A percentile compares a stretch with the other conserved stretches of the same genome.
These are phyloP conservation scores for Drosophila bocqueti DNA, from an alignment of 1,140 invertebrate genomes.

Conservation along the genomic window DNA sequence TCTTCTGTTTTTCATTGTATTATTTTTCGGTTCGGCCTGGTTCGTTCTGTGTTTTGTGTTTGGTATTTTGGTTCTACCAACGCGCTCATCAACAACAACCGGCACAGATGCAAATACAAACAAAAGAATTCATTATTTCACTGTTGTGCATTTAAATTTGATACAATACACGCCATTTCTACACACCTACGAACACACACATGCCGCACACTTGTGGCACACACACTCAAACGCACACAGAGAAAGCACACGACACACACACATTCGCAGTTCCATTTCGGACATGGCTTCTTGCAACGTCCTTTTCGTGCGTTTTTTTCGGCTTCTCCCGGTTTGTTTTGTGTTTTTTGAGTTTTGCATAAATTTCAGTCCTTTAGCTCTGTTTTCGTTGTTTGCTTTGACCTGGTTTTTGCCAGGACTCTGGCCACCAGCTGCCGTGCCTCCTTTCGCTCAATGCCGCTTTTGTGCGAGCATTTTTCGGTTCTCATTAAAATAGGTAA, in stretches of 20 bases:
- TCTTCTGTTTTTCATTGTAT: conserved; percentile 26
- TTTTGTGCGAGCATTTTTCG: conserved; percentile 68
- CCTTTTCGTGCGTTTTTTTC: conserved; percentile 58
- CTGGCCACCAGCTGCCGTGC: conserved; percentile 36
- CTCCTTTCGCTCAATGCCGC: conserved; percentile 32
- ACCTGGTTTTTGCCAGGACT: conserved; percentile 73
- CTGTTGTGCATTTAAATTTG: conserved; percentile 81
- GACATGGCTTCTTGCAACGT: conserved; percentile 67
- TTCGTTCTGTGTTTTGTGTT: conserved; percentile 25
- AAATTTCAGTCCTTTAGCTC: conserved; percentile 68
- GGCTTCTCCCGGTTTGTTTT: conserved; percentile 30
- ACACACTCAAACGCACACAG: background rate
- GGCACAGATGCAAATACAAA: conserved; percentile 65
- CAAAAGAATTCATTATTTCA: conserved; percentile 81
- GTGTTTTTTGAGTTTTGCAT: conserved; percentile 78
- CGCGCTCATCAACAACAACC: conserved; percentile 47
- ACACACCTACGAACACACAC: conserved; percentile 54
- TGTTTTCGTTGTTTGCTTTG: conserved; percentile 76
- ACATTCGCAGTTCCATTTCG: conserved; percentile 40
- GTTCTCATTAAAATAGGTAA: conserved; percentile 82
- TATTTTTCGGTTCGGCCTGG: conserved; percentile 42
- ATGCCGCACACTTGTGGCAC: conserved; percentile 14
- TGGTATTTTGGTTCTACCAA: conserved; percentile 39
- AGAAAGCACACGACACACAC: conserved; percentile 12
- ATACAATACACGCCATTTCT: conserved; percentile 81